Percentiles rank a stretch among this genome's conserved stretches.
These are phyloP conservation scores for Zaprionus camerounensis DNA, from an alignment of 1,140 invertebrate species.

Conservation along the genomic window DNA sequence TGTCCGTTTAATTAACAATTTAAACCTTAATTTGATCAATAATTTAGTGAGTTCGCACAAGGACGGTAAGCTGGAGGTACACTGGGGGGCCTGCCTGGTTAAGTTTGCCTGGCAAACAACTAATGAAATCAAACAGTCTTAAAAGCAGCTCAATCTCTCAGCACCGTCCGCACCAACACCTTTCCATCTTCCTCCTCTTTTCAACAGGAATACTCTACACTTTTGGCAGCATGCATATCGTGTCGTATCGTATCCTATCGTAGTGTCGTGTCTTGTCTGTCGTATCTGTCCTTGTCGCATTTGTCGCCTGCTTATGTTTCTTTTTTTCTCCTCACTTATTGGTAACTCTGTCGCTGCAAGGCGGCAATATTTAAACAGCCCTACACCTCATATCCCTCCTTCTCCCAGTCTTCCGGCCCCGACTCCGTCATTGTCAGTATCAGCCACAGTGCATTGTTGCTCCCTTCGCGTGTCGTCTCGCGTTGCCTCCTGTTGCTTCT, in stretches of 20 bases:
- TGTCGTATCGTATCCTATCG: neutral
- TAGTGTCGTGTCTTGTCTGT: neutral
- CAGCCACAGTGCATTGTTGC: conserved; percentile 17
- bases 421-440: neutral
- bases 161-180: neutral
- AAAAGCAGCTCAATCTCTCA: conserved; percentile 2
- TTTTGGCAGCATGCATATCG: conserved; percentile 27
- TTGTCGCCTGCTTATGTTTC: conserved; percentile 11
- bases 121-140: conserved; percentile 31
- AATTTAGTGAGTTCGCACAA: conserved; percentile 53
- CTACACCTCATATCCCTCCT: conserved; percentile 3
- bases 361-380: conserved; percentile 34
- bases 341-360: conserved; percentile 16
- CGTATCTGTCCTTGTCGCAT: neutral
- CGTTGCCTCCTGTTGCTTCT: conserved; percentile 55
- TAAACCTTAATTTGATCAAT: conserved; percentile 68
- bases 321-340: conserved; percentile 27
- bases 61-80: neutral
- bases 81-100: neutral
- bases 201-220: conserved; percentile 8
- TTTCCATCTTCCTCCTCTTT: neutral
- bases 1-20: conserved; percentile 77
- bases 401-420: neutral
- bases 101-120: conserved; percentile 18
- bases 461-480: conserved; percentile 19